A percentile compares a stretch with the other conserved stretches of the same genome.
Conservation (phyloP, 1,140 invertebrate species). For the Drosophila arawakana region DNA sequence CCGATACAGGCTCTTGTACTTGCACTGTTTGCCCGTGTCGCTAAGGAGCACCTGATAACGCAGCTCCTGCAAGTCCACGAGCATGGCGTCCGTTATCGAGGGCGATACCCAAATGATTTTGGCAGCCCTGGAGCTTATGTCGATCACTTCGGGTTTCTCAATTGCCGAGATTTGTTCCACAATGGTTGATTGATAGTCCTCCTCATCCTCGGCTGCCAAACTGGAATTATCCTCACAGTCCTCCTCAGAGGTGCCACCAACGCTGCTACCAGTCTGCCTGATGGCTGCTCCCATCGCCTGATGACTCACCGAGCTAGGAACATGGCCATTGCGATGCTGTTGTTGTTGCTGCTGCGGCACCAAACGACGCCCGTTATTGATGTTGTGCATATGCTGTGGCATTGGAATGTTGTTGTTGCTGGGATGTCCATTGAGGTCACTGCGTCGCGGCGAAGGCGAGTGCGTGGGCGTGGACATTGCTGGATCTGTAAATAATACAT, state of each 20-base stretch:
- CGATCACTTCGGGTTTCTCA: constrained; percentile 90
- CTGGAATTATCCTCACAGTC: constrained; percentile 88
- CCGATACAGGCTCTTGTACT: constrained; percentile 92
- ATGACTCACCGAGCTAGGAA: background rate
- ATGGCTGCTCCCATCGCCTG: constrained; percentile 1
- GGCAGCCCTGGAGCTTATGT: constrained; percentile 91
- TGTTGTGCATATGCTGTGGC: constrained; percentile 36
- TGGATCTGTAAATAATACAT: constrained; percentile 36
- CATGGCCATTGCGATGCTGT: constrained; percentile 42
- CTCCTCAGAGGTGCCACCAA: constrained; percentile 86
- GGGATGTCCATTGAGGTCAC: constrained; percentile 73
- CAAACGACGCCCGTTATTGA: constrained; percentile 40
- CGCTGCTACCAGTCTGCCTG: constrained; percentile 44
- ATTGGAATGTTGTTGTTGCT: constrained; percentile 71
- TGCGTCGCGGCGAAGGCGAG: constrained; percentile 76
- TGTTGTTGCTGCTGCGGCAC: constrained; percentile 41
- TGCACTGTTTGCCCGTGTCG: constrained; percentile 90
- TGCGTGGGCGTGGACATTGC: constrained; percentile 73
- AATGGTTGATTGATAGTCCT: constrained; percentile 86
- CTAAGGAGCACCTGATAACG: constrained; percentile 91
- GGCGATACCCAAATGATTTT: constrained; percentile 91
- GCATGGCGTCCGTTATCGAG: constrained; percentile 86
- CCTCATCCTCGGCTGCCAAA: constrained; percentile 86
- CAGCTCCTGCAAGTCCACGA: constrained; percentile 86
- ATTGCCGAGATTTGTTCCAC: constrained; percentile 90